Percentiles rank a stretch among this genome's conserved stretches.
Evolutionary conservation across 2,113 vertebrate species (phyloP).

Genomic region (Emydocephalus ijimae): DNA sequence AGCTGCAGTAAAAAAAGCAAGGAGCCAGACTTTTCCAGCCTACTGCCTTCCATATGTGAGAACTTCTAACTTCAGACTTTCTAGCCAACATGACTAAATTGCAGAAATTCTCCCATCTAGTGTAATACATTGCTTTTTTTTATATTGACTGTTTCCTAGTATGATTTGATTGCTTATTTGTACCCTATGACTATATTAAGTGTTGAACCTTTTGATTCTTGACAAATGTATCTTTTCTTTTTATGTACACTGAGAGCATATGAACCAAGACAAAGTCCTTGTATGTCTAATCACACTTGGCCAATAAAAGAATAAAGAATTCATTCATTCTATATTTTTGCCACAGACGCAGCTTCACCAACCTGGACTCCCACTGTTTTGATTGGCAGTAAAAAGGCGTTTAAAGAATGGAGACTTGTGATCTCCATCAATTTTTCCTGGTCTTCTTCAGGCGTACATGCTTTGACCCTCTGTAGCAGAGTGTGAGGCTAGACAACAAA

Average conservation of each 20-base stretch:
- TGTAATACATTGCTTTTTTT: neutral
- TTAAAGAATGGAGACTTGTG: slow-evolving; percentile 97
- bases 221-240: too few relatives aligned
- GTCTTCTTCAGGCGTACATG: slow-evolving; percentile 93
- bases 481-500: slow-evolving; percentile 82
- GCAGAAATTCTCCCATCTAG: neutral
- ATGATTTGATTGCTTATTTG: too few relatives aligned
- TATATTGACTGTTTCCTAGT: neutral
- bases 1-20: neutral
- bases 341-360: slow-evolving; percentile 5
- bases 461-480: slow-evolving; percentile 94
- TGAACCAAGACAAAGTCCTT: too few relatives aligned
- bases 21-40: neutral
- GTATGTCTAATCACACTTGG: too few relatives aligned
- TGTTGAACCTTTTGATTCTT: too few relatives aligned
- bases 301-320: too few relatives aligned
- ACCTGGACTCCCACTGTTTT: slow-evolving; percentile 99
- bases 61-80: neutral
- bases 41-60: neutral
- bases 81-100: neutral
- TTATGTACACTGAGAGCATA: too few relatives aligned
- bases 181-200: too few relatives aligned
- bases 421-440: slow-evolving; percentile 98
- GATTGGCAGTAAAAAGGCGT: slow-evolving; percentile 97
- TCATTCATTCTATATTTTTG: neutral